A percentile compares a stretch with the other conserved stretches of the same genome.
phyloP scores from a whole-genome alignment of 1,140 invertebrate genomes.

The Drosophila mayri region DNA sequence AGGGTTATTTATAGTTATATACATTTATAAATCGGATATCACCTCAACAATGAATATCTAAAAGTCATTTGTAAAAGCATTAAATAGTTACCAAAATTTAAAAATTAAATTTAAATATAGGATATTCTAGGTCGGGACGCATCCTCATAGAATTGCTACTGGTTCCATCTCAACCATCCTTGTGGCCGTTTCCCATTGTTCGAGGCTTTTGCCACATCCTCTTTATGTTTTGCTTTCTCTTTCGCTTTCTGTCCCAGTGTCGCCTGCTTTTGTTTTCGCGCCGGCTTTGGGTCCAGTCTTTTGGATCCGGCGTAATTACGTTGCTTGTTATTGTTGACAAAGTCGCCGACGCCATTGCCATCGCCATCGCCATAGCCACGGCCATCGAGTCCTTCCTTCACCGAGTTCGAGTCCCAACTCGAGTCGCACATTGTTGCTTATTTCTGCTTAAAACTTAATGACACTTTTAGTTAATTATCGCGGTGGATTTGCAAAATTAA shows the following conservation, averaged over 20 bases:
- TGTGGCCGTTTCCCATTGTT: conserved; percentile 35
- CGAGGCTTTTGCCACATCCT: conserved; percentile 48
- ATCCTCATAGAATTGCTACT: not conserved
- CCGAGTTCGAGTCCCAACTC: conserved; percentile 28
- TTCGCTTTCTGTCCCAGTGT: conserved; percentile 24
- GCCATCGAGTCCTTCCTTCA: conserved; percentile 17
- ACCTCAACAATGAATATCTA: too few relatives aligned
- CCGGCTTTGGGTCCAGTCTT: conserved; percentile 37
- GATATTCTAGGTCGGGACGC: conserved; percentile 3
- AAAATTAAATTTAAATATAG: not conserved
- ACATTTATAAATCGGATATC: not conserved
- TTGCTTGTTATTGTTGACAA: conserved; percentile 79
- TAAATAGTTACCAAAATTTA: not conserved
- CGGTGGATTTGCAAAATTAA: conserved; percentile 83
- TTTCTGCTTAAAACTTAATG: conserved; percentile 82
- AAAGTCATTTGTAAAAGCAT: too few relatives aligned
- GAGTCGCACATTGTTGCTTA: conserved; percentile 69
- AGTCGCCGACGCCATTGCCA: conserved; percentile 38
- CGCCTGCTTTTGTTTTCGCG: conserved; percentile 25
- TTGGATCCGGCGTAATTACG: conserved; percentile 66
- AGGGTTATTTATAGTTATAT: not conserved
- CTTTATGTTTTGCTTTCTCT: conserved; percentile 61
- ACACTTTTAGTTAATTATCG: conserved; percentile 83
- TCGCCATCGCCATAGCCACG: not conserved
- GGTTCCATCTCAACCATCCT: conserved; percentile 17